Evolutionary conservation across 2,797 vertebrate genomes (phyloP), one percentile per base, ranked within the genome.

Genomic region (Tenualosa thibaudeaui): DNA sequence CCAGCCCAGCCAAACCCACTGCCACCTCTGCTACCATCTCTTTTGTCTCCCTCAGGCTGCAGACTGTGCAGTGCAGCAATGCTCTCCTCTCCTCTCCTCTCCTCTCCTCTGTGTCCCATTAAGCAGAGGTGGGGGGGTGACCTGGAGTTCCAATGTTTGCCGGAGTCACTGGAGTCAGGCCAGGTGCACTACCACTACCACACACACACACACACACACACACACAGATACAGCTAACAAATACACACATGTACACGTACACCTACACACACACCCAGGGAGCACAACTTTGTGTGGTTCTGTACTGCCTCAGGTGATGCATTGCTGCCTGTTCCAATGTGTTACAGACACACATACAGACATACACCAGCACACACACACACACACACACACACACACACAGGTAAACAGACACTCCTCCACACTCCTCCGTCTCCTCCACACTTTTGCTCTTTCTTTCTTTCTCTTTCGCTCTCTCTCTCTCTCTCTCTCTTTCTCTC

Each of bases 1-100:
- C 83, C 83, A 81, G 50, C 81, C 65, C 46, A 46, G 46, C 46
- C 46, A 46, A 46, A 84, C 88, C 88, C 62, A 83, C 86, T 88
- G 86, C 88, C 85, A 82, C 12, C 10, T 13, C 51, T 53, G 12
- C 51, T 53, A 13, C 51, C 13, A 81, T 46, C 24, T 60, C 40
- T 78, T 82, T 49, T 49, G 65, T 82, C 81, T 82, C 56, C 56
- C 56, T 19, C 56, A 58, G 56, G 65, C 65, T 31, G 9, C 3
- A 31, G 24, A 24, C 65, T 17, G 31, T 31, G 5, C 24, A 43
- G 68, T 31, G 6, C 68, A 19, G 68, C 31, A 24, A 10, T 31
- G 62, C 62, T 12, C 26, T 60, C 9, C 62, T 65, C 60, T 24
- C 22, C 60, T 68, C 65, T 15, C 1, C 26, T 31, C 65, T 37